Percentiles rank a stretch among this genome's conserved stretches.
Conservation (phyloP, 1,140 invertebrate species). For the Acyrthosiphon pisum region DNA sequence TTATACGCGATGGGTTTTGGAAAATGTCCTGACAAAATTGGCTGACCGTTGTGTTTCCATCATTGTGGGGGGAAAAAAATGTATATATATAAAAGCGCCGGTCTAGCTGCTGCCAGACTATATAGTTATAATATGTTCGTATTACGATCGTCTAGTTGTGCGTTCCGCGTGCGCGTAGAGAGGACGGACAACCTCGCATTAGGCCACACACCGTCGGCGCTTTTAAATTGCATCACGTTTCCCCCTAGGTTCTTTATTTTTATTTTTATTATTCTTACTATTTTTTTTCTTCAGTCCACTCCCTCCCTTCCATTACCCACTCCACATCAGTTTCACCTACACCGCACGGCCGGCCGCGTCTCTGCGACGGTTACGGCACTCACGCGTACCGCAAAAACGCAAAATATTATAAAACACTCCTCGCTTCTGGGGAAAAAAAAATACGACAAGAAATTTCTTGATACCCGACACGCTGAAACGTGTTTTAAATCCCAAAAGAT, state of each 20-base stretch:
- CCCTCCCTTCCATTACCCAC: not conserved
- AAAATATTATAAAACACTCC: not conserved
- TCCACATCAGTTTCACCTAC: not conserved
- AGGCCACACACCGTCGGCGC: not conserved
- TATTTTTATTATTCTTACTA: slow-evolving; percentile 1
- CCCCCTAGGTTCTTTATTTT: not conserved
- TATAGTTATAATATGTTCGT: not conserved
- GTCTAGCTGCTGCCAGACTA: not conserved
- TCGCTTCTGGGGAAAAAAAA: not conserved
- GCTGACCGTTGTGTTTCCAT: slow-evolving; percentile 22
- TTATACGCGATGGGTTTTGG: slow-evolving; percentile 30
- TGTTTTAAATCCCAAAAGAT: slow-evolving; percentile 37
- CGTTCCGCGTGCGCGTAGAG: not conserved
- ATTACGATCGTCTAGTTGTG: slow-evolving; percentile 15
- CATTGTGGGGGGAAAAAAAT: not conserved
- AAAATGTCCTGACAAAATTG: slow-evolving; percentile 38
- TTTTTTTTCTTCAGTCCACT: not conserved
- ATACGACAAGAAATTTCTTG: not conserved
- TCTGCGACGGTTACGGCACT: not conserved
- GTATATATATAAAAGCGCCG: not conserved
- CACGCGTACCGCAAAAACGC: not conserved
- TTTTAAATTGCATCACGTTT: slow-evolving; percentile 55
- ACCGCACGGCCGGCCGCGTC: not conserved
- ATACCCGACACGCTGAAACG: slow-evolving; percentile 1
- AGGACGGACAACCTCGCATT: not conserved